These are phyloP conservation scores for Andricus grossulariae DNA, from an alignment of 1,140 invertebrate species.

Conservation along the genomic window DNA sequence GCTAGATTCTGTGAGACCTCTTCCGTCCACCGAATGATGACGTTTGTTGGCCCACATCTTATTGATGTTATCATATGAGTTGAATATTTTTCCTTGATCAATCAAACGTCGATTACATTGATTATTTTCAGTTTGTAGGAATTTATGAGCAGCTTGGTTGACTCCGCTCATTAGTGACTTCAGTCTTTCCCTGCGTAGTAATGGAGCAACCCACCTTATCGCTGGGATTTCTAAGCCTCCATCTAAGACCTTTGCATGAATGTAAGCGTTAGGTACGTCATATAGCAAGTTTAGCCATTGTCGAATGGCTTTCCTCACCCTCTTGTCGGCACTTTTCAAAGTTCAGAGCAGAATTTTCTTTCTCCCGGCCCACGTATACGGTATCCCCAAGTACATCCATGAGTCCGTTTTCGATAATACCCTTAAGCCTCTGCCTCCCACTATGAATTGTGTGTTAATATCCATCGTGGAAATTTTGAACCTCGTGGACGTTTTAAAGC, in stretches of 20 bases:
- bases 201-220: neutral
- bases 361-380: constrained; percentile 7
- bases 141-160: constrained; percentile 17
- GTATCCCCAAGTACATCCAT: constrained; percentile 34
- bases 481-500: no score
- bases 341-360: neutral
- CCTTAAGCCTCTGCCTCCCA: neutral
- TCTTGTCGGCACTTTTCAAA: neutral
- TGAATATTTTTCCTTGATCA: neutral
- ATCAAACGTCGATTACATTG: neutral
- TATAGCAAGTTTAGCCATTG: constrained; percentile 1
- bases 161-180: neutral
- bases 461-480: no score
- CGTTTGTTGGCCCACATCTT: neutral
- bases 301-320: neutral
- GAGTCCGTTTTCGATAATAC: neutral
- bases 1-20: neutral
- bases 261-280: constrained; percentile 34
- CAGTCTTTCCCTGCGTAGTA: neutral
- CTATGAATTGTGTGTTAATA: no score
- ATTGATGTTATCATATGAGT: constrained; percentile 15
- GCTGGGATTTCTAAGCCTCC: constrained; percentile 36
- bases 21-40: constrained; percentile 30
- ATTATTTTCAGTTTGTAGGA: neutral
- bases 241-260: constrained; percentile 32